Evolutionary conservation across 2,888 invertebrate genomes (phyloP).

Genomic region (Loripinus fragilis): DNA sequence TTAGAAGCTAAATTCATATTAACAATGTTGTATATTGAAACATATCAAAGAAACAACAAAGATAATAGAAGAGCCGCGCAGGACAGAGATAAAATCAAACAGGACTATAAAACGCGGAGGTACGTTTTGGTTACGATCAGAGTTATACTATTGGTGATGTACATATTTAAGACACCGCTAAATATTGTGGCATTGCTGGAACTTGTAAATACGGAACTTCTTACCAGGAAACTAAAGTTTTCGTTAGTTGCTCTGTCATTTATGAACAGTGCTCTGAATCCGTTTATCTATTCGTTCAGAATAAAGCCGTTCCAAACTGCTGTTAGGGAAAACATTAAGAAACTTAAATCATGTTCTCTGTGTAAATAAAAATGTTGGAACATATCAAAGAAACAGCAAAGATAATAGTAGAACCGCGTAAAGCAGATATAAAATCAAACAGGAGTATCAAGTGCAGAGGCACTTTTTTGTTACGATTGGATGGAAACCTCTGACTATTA

Average conservation of each 20-base stretch:
- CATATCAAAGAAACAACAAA: background rate
- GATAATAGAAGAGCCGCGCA: background rate
- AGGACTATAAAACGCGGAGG: background rate
- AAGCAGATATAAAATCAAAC: no score
- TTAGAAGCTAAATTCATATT: no score
- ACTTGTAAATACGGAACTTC: background rate
- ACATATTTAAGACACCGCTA: background rate
- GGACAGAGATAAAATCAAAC: background rate
- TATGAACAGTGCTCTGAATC: background rate
- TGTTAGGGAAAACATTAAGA: background rate
- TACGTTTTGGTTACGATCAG: background rate
- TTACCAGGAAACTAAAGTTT: background rate
- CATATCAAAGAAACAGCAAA: no score
- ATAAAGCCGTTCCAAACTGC: background rate
- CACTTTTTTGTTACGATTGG: no score
- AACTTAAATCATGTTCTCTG: background rate
- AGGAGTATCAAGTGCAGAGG: no score
- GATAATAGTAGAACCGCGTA: no score
- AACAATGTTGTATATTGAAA: background rate
- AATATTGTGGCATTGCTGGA: background rate
- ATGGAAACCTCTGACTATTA: no score
- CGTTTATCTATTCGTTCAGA: background rate
- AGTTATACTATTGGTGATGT: background rate
- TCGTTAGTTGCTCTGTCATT: background rate
- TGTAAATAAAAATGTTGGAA: no score